These are phyloP conservation scores for Myoxocephalus aenaeus DNA, from an alignment of 2,797 vertebrate species.

Conservation along the genomic window DNA sequence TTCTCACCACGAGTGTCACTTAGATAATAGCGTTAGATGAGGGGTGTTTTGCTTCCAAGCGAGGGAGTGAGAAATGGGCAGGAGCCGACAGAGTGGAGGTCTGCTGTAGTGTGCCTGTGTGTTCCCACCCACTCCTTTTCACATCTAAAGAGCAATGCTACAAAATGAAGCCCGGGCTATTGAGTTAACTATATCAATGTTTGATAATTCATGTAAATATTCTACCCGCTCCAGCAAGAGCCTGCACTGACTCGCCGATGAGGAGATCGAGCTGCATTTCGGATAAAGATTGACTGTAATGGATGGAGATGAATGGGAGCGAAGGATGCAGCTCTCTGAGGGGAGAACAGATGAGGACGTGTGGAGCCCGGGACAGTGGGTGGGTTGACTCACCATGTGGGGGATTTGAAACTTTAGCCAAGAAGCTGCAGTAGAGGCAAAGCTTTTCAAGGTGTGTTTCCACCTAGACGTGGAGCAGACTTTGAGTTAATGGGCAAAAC, in stretches of 20 bases:
- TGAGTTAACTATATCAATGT: constrained; percentile 63
- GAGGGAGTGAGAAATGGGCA: constrained; percentile 35
- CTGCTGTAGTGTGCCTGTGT: neutral
- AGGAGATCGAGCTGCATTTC: constrained; percentile 23
- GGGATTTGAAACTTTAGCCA: neutral
- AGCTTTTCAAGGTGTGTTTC: neutral
- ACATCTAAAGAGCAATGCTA: constrained; percentile 27
- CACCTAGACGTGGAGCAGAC: neutral
- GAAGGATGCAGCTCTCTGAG: neutral
- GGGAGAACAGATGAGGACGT: neutral
- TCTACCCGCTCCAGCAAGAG: constrained; percentile 20
- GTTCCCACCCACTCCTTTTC: constrained; percentile 32
- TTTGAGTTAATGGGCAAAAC: neutral
- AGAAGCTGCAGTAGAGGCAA: neutral
- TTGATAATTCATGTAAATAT: constrained; percentile 63
- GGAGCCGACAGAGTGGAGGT: constrained; percentile 26
- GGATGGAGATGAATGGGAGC: constrained; percentile 20
- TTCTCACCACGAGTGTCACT: constrained; percentile 65
- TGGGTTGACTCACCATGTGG: constrained; percentile 19
- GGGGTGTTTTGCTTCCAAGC: constrained; percentile 29
- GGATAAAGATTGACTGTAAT: constrained; percentile 20
- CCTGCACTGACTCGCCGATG: neutral
- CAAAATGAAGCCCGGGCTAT: constrained; percentile 24
- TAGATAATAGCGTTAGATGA: constrained; percentile 64
- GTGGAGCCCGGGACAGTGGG: neutral